A percentile compares a stretch with the other conserved stretches of the same genome.
phyloP scores from a whole-genome alignment of 2,888 invertebrate genomes.

The Drosophila bunnanda region DNA sequence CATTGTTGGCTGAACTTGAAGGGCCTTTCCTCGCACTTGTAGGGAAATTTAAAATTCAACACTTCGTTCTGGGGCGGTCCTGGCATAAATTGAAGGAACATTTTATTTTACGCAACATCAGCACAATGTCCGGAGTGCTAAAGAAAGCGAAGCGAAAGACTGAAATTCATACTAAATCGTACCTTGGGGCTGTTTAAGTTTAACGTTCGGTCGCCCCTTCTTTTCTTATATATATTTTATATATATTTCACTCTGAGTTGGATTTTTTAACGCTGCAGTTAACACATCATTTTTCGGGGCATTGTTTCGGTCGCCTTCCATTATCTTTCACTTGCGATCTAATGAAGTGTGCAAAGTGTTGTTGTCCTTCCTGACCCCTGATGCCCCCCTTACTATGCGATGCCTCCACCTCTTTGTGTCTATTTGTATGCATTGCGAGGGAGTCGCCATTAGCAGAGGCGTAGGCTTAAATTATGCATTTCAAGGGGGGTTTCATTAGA shows the following conservation, averaged over 20 bases:
- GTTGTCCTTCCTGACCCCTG: constrained; percentile 38
- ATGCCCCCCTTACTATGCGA: background rate
- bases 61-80: constrained; percentile 43
- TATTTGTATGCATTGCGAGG: constrained; percentile 23
- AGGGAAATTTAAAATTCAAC: constrained; percentile 72
- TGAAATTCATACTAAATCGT: constrained; percentile 7
- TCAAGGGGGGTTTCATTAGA: background rate
- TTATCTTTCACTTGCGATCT: constrained; percentile 80
- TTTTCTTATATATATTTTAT: background rate
- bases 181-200: constrained; percentile 22
- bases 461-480: background rate
- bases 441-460: constrained; percentile 12
- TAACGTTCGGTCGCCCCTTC: constrained; percentile 4
- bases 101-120: constrained; percentile 74
- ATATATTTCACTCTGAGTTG: constrained; percentile 36
- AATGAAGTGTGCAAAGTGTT: constrained; percentile 78
- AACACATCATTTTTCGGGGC: constrained; percentile 75
- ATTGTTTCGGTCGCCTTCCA: constrained; percentile 56
- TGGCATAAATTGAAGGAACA: constrained; percentile 69
- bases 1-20: constrained; percentile 54
- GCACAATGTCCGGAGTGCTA: constrained; percentile 57
- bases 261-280: constrained; percentile 73
- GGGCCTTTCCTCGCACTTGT: constrained; percentile 39
- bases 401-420: constrained; percentile 3
- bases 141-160: constrained; percentile 6